phyloP scores from a whole-genome alignment of 1,140 invertebrate species.

The Oncopeltus fasciatus region DNA sequence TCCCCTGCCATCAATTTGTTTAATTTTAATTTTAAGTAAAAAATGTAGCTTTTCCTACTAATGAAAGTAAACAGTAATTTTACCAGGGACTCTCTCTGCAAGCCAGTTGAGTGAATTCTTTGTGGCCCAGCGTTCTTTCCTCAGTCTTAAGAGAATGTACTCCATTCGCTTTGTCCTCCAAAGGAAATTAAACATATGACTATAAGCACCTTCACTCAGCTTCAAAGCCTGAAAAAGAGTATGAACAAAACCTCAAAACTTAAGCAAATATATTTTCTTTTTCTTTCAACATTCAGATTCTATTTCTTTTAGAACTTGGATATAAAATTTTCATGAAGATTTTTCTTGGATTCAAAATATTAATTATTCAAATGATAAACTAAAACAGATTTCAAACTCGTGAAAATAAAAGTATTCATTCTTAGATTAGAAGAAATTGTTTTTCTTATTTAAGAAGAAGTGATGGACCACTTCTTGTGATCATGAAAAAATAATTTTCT shows the following conservation, averaged over 20 bases:
- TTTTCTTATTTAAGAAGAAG: too few relatives aligned
- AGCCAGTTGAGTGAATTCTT: slow-evolving; percentile 41
- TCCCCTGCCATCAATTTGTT: neutral
- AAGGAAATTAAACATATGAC: slow-evolving; percentile 77
- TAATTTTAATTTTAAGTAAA: slow-evolving; percentile 28
- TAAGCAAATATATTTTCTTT: too few relatives aligned
- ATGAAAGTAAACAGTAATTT: slow-evolving; percentile 3
- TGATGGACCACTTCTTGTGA: too few relatives aligned
- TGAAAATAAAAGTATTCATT: too few relatives aligned
- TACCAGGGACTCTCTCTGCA: slow-evolving; percentile 22
- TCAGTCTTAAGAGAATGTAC: slow-evolving; percentile 70
- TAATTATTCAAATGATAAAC: too few relatives aligned
- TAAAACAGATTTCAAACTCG: too few relatives aligned
- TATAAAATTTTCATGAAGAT: too few relatives aligned
- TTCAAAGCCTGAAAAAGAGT: slow-evolving; percentile 55
- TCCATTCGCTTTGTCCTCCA: slow-evolving; percentile 93
- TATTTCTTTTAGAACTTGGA: too few relatives aligned
- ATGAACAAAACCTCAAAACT: neutral
- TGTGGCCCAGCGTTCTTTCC: slow-evolving; percentile 54
- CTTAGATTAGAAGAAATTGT: too few relatives aligned
- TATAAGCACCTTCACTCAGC: slow-evolving; percentile 68
- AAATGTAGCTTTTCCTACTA: slow-evolving; percentile 10
- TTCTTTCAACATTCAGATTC: too few relatives aligned
- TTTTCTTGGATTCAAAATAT: too few relatives aligned
- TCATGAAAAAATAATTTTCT: too few relatives aligned